phyloP scores from a whole-genome alignment of 2,888 invertebrate genomes.

The Apodemia mormo region DNA sequence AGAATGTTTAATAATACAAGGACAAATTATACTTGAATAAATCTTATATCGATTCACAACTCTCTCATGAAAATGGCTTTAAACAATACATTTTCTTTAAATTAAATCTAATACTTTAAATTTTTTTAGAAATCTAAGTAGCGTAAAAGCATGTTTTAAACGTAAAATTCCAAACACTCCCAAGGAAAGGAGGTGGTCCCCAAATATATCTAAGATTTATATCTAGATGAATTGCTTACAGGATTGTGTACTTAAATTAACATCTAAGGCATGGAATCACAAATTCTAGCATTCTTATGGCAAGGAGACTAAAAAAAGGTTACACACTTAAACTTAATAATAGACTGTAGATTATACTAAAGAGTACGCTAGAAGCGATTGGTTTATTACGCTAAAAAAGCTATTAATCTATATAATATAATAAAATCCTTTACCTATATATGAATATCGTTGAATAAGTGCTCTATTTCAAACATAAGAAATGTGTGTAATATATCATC shows the following conservation, averaged over 20 bases:
- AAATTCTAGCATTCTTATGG: slow-evolving; percentile 64
- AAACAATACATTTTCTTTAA: slow-evolving; percentile 53
- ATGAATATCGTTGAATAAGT: slow-evolving; percentile 63
- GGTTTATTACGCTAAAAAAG: slow-evolving; percentile 71
- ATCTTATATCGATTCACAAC: slow-evolving; percentile 65
- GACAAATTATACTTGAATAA: slow-evolving; percentile 44
- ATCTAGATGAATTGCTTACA: slow-evolving; percentile 53
- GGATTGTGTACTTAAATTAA: slow-evolving; percentile 53
- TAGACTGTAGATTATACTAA: slow-evolving; percentile 67
- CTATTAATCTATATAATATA: slow-evolving; percentile 54
- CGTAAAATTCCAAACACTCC: slow-evolving; percentile 68
- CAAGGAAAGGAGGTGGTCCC: slow-evolving; percentile 70
- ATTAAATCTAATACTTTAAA: slow-evolving; percentile 55
- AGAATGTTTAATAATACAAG: slow-evolving; percentile 44
- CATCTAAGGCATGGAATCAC: slow-evolving; percentile 66
- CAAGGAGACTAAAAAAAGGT: slow-evolving; percentile 53
- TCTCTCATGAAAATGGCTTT: slow-evolving; percentile 56
- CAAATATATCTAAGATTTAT: slow-evolving; percentile 51
- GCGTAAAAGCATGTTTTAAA: slow-evolving; percentile 56
- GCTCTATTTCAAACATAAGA: slow-evolving; percentile 49
- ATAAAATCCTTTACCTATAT: slow-evolving; percentile 38
- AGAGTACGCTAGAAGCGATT: slow-evolving; percentile 71
- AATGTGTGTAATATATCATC: slow-evolving; percentile 41
- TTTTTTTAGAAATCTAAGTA: slow-evolving; percentile 60
- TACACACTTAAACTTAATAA: slow-evolving; percentile 53